Base-by-base conservation (phyloP, 2,888 invertebrate genomes). In the Scrobipalpa atriplicella region DNA sequence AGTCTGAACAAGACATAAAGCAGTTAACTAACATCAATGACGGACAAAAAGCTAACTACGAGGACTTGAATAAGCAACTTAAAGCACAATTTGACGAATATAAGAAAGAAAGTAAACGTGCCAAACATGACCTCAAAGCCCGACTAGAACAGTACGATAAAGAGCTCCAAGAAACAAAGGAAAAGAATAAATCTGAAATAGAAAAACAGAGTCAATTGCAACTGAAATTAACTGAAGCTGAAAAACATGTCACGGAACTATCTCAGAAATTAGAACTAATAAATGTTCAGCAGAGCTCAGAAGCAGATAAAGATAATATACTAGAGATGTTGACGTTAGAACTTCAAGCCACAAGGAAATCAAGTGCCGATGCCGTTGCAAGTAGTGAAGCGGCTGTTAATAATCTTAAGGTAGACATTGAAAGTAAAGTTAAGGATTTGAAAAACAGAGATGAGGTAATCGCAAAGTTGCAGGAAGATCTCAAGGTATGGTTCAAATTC, bases 101-200 rank as follows among this genome's bases (percentile, higher is more conserved):
- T 63, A 93, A 89, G 73, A 89, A 84, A 68, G 89, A 92, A 69
- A 87, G 83, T 68, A 94, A 94, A 78, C 86, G 85, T 66, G 87
- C 93, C 43, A 92, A 92, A 72, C 89, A 90, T 64, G 94, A 94
- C 56, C 79, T 95, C 1, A 85, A 92, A 73, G 81, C 87, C 21
- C 94, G 94, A 76, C 79, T 96, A 67, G 94, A 94, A 69, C 95
- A 87, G 19, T 86, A 87, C 67, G 89, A 93, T 69, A 89, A 87
- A 72, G 83, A 87, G 74, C 76, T 89, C 67, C 79, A 83, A 69
- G 85, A 85, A 67, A 85, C 88, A 61, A 92, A 86, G 78, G 86
- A 86, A 54, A 88, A 84, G 69, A 73, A 89, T 19, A 86, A 86
- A 69, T 70, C 75, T 52, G 92, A 93, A 78, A 80, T 84, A 68